Base-by-base conservation (phyloP, 1,140 invertebrate species). In the Sinonovacula constricta region DNA sequence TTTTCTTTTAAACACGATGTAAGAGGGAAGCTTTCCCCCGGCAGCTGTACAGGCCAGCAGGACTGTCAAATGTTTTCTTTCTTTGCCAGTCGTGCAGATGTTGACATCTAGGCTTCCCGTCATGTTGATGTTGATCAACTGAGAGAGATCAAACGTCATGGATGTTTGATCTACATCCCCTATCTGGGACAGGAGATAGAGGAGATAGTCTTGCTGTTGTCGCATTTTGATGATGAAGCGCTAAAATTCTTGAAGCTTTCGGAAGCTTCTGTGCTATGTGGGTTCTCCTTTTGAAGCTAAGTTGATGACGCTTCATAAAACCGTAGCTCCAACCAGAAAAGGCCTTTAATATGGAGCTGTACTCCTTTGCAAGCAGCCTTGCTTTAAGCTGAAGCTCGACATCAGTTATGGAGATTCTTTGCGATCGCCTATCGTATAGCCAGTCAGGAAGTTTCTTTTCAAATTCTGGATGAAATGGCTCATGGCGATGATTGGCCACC, bases 1-100 rank as follows among this genome's bases (percentile, higher is more conserved):
- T 5, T 65, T 65, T 3, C 62, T 15, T n/a, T 85, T 86, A 34
- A 89, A 89, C 45, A 89, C 85, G 15, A 88, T 63, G 56, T 79
- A 85, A 0, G 82, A 79, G 60, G 81, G 84, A 15, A 86, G 51
- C 59, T 86, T 87, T 22, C 71, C 79, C 18, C 85, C 83, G 53
- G 80, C 82, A 15, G 75, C 82, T n/a, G 74, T 71, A n/a, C 68
- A 79, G 3, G 78, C 65, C 5, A 86, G 51, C 36, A 86, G 79
- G 7, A 86, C 78, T 1, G 87, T 87, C 56, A 86, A 84, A 45
- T 72, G 67, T 33, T 54, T 54, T 72, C 86, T 86, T 65, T 88
- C 84, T 63, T 86, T 39, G 3, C 82, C 84, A 18, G n/a, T n/a
- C n/a, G 81, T 87, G 18, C 39, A 45, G 7, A 45, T 45, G 39